Base-by-base conservation (phyloP, 2,797 vertebrate genomes). In the Chaunax sp. region DNA sequence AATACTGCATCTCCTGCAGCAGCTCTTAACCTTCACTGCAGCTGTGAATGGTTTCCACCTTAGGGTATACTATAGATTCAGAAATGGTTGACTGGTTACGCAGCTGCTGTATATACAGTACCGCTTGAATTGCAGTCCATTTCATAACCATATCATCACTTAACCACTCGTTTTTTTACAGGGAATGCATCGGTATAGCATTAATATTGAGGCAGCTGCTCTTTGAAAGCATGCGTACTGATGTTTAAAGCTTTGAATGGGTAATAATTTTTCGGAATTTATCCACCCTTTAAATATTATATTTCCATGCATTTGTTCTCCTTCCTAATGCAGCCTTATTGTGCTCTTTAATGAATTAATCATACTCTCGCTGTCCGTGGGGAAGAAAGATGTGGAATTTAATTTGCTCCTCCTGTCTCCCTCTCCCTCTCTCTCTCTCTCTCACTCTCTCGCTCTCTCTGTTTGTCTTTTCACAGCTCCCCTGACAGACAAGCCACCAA, bases 401-500 rank as follows among this genome's bases (percentile, higher is more conserved):
- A 82, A 82, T 79, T 49, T 65, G 50, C 46, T 65, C 66, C 75
- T 10, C 63, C 20, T 78, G 45, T 22, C 26, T 68, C 43, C 69
- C 63, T 77, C 49, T 83, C 26, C 68, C 43, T 71, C 63, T 77
- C 49, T 83, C 26, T 68, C 43, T 71, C 63, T 77, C 49, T 83
- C 26, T 68, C 43, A 69, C 63, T 77, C 49, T 83, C n/a, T n/a
- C 68, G 72, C 26, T 68, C 43, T 71, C 63, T 77, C 49, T 83
- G 33, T 77, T 73, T 75, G 52, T 84, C 86, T 86, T 84, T 83
- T 92, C 92, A 69, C 94, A 99, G 97, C 98, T 43, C 97, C 98
- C 66, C 87, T 98, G 87, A 99, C 97, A 81, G 97, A 98, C 95
- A 97, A 97, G 86, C 96, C 97, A 81, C 98, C 97, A 73, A 98